Evolutionary conservation across 2,888 invertebrate genomes (phyloP).

Genomic region (Fabriciana adippe): DNA sequence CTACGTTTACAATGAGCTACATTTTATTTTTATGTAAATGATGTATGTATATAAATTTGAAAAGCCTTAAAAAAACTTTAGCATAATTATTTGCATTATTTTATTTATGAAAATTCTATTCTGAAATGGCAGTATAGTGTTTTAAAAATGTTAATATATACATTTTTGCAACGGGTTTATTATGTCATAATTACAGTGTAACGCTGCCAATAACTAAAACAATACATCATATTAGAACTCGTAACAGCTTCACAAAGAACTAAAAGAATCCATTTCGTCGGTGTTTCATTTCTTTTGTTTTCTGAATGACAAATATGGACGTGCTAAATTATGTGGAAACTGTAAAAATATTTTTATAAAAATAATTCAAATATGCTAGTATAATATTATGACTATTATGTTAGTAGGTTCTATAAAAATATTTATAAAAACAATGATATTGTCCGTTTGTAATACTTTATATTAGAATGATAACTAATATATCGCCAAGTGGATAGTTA

Average conservation of each 20-base stretch:
- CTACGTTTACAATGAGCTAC: no score
- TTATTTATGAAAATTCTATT: background rate
- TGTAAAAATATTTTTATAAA: conserved; percentile 13
- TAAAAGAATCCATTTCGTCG: conserved; percentile 16
- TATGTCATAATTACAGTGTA: conserved; percentile 26
- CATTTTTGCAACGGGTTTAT: conserved; percentile 7
- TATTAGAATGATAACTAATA: no score
- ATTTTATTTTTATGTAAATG: no score
- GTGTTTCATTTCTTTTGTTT: conserved; percentile 15
- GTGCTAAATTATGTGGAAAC: conserved; percentile 19
- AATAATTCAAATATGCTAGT: background rate
- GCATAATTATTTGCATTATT: no score
- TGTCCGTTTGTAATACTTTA: no score
- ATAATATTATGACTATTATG: no score
- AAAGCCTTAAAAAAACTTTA: no score
- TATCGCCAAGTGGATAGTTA: no score
- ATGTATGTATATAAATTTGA: no score
- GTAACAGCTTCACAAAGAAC: conserved; percentile 17
- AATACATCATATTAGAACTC: conserved; percentile 15
- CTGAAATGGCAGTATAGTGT: background rate
- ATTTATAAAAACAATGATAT: no score
- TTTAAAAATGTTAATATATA: background rate
- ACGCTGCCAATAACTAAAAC: conserved; percentile 20
- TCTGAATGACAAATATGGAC: conserved; percentile 16
- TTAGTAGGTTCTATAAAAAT: no score